These are phyloP conservation scores for Ptilorrhoa leucosticta DNA, from an alignment of 2,113 vertebrate species.

Conservation along the genomic window DNA sequence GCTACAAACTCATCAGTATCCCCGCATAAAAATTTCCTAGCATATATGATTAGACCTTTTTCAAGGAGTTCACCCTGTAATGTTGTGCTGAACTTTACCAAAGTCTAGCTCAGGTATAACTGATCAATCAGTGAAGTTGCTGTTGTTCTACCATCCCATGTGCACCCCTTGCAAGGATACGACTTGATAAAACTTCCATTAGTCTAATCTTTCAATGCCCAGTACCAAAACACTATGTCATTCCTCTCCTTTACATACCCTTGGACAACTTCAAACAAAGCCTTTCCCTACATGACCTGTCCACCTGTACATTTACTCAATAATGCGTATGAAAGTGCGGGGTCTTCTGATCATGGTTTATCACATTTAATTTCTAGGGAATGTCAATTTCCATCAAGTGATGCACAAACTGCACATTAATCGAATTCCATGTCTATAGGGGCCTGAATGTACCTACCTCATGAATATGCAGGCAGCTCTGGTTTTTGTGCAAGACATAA, in stretches of 20 bases:
- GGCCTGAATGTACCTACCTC: background rate
- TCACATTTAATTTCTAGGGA: conserved; percentile 16
- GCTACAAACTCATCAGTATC: background rate
- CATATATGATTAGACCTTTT: background rate
- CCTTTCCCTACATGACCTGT: background rate
- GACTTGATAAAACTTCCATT: background rate
- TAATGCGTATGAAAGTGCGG: background rate
- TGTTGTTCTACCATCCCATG: background rate
- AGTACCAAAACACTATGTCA: background rate
- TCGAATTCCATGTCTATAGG: conserved; percentile 23
- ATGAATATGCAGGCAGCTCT: conserved; percentile 56
- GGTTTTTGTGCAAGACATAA: conserved; percentile 27
- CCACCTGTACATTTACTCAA: conserved; percentile 11
- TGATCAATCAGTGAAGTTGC: background rate
- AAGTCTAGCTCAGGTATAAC: background rate
- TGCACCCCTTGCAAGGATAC: background rate
- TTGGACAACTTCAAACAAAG: background rate
- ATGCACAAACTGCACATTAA: conserved; percentile 37
- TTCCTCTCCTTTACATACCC: background rate
- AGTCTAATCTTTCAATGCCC: background rate
- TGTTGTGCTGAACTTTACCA: background rate
- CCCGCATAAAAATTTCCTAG: background rate
- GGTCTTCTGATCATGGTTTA: conserved; percentile 21
- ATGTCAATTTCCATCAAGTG: conserved; percentile 31
- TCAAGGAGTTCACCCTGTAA: background rate